Evolutionary conservation across 2,888 invertebrate species (phyloP).

Genomic region (Phengaris alcon): DNA sequence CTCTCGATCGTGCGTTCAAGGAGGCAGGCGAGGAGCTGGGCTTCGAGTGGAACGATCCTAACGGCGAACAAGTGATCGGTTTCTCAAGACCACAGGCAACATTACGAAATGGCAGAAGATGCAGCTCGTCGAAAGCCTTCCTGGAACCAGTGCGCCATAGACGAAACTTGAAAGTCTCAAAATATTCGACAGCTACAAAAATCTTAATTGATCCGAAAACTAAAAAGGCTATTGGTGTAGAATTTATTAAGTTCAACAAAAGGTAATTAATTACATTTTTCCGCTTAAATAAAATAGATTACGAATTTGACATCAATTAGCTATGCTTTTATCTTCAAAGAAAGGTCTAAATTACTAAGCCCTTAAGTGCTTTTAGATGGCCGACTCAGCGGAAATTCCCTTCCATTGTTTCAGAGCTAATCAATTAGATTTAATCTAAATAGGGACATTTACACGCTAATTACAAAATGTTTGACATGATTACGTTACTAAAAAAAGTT

Average conservation of each 20-base stretch:
- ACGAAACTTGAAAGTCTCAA: constrained; percentile 84
- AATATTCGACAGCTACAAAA: constrained; percentile 83
- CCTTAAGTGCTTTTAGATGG: not conserved
- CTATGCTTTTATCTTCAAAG: constrained; percentile 6
- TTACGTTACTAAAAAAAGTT: not conserved
- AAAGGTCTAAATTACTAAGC: constrained; percentile 1
- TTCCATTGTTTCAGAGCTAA: not conserved
- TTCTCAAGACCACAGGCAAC: constrained; percentile 86
- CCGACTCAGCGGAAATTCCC: not conserved
- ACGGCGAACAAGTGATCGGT: constrained; percentile 81
- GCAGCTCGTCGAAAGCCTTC: constrained; percentile 90
- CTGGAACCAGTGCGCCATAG: constrained; percentile 82
- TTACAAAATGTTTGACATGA: not conserved
- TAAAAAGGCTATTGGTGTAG: constrained; percentile 83
- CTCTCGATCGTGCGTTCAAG: constrained; percentile 82
- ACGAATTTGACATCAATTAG: constrained; percentile 17
- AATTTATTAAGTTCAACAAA: constrained; percentile 81
- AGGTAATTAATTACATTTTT: constrained; percentile 48
- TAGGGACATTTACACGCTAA: not conserved
- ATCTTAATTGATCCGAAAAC: constrained; percentile 82
- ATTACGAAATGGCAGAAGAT: constrained; percentile 84
- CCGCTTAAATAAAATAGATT: not conserved
- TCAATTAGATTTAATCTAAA: constrained; percentile 3
- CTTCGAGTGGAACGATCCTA: constrained; percentile 85
- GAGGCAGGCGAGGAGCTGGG: constrained; percentile 84